Evolutionary conservation across 2,888 invertebrate species (phyloP).

Genomic region (Osmoderma eremita): DNA sequence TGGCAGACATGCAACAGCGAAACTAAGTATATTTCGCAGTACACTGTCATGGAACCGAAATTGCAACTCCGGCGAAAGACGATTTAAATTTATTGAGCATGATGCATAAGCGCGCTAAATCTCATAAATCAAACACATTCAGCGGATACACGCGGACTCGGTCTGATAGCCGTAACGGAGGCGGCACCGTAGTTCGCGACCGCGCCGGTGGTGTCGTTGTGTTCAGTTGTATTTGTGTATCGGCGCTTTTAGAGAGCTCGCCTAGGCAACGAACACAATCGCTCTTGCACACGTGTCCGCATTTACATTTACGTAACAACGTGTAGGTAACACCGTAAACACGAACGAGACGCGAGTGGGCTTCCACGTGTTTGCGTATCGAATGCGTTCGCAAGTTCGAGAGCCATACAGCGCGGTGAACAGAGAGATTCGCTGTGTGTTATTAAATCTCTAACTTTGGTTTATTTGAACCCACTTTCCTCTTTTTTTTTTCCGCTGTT

Average conservation of each 20-base stretch:
- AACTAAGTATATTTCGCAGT: conserved; percentile 16
- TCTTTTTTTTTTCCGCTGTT: too few relatives aligned
- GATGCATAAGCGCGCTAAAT: conserved; percentile 30
- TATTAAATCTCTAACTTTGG: conserved; percentile 24
- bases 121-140: conserved; percentile 32
- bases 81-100: conserved; percentile 35
- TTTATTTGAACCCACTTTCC: conserved; percentile 15
- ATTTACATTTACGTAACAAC: too few relatives aligned
- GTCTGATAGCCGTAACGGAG: too few relatives aligned
- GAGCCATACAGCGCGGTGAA: conserved; percentile 17
- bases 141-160: conserved; percentile 12
- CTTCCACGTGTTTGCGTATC: conserved; percentile 36
- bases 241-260: too few relatives aligned
- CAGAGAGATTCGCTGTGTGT: conserved; percentile 8
- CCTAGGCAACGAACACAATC: too few relatives aligned
- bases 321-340: not conserved
- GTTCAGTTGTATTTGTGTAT: too few relatives aligned
- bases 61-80: conserved; percentile 25
- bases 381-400: conserved; percentile 27
- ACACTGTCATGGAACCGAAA: conserved; percentile 13
- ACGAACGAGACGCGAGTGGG: conserved; percentile 12
- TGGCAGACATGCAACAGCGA: not conserved
- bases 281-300: too few relatives aligned
- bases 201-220: too few relatives aligned
- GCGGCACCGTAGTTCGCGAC: too few relatives aligned